A percentile compares a stretch with the other conserved stretches of the same genome.
Conservation (phyloP, 2,797 vertebrate species). For the Pelobates cultripes region DNA sequence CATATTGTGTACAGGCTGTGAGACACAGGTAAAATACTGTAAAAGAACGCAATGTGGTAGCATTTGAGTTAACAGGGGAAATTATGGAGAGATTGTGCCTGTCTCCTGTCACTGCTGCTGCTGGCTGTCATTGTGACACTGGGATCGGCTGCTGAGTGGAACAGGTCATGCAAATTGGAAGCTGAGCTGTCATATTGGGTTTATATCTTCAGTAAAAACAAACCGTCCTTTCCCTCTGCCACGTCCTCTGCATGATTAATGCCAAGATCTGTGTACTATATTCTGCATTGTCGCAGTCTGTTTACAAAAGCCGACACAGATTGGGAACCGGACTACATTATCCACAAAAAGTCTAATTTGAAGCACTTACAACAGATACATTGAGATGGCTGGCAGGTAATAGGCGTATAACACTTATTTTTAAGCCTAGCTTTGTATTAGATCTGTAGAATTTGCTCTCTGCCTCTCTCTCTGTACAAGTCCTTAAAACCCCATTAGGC, state of each 20-base stretch:
- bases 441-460: too few relatives aligned
- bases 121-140: background rate
- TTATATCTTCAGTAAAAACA: conserved; percentile 34
- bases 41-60: background rate
- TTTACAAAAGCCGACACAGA: background rate
- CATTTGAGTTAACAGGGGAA: background rate
- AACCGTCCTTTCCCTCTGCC: conserved; percentile 19
- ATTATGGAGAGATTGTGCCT: conserved; percentile 24
- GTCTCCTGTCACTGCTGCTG: conserved; percentile 10
- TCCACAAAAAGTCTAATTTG: background rate
- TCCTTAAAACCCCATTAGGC: too few relatives aligned
- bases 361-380: background rate
- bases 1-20: too few relatives aligned
- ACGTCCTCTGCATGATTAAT: conserved; percentile 15
- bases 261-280: conserved; percentile 20
- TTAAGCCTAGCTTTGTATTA: too few relatives aligned
- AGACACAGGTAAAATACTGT: too few relatives aligned
- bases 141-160: conserved; percentile 23
- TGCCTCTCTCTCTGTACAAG: too few relatives aligned
- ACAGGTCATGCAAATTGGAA: conserved; percentile 42
- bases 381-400: too few relatives aligned
- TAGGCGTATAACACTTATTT: too few relatives aligned
- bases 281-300: background rate
- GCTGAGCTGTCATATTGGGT: conserved; percentile 34
- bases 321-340: background rate